Percentiles rank a stretch among this genome's conserved stretches.
Evolutionary conservation across 2,113 vertebrate genomes (phyloP).

Genomic region (Petroica traversi): DNA sequence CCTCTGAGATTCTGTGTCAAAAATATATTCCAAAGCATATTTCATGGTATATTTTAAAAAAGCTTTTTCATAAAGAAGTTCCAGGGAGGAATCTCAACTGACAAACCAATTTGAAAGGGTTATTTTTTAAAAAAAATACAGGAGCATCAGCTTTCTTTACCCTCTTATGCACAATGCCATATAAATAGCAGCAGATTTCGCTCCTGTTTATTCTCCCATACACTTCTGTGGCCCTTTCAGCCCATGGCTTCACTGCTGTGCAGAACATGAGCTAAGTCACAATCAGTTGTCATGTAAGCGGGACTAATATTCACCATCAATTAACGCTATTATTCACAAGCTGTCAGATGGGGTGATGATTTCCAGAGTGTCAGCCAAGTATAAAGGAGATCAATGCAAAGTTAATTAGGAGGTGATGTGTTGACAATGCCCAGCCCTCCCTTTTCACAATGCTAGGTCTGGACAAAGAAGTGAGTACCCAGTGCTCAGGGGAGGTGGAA

Average conservation of each 20-base stretch:
- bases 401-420: background rate
- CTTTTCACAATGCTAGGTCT: background rate
- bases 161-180: background rate
- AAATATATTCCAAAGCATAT: background rate
- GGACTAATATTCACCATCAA: background rate
- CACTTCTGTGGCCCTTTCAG: background rate
- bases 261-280: background rate
- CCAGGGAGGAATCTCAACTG: background rate
- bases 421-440: background rate
- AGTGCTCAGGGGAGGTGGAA: background rate
- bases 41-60: background rate
- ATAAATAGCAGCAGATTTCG: background rate
- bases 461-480: background rate
- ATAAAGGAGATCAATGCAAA: background rate
- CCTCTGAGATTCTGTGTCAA: background rate
- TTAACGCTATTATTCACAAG: background rate
- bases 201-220: background rate
- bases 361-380: background rate
- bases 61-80: background rate
- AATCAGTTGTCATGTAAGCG: background rate
- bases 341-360: background rate
- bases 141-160: background rate
- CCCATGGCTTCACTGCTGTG: background rate
- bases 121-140: background rate
- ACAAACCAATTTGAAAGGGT: background rate